phyloP scores from a whole-genome alignment of 2,888 invertebrate genomes.

The Criorhina ranunculi region DNA sequence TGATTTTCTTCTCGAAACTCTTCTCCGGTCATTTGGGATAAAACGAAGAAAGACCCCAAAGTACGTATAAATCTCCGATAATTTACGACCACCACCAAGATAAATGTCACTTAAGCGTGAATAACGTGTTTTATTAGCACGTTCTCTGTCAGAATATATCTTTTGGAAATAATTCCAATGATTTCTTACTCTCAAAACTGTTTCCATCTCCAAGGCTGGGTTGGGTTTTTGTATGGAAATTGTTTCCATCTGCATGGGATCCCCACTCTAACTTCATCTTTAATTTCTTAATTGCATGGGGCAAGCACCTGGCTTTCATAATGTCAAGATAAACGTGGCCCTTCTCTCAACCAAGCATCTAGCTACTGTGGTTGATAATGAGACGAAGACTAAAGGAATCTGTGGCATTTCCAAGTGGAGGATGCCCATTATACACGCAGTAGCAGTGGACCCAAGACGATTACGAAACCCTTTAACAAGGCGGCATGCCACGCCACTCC shows the following conservation, averaged over 20 bases:
- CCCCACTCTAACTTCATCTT: slow-evolving; percentile 11
- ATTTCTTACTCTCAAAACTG: slow-evolving; percentile 41
- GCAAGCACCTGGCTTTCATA: slow-evolving; percentile 23
- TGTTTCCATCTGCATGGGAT: background rate
- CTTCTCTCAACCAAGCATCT: background rate
- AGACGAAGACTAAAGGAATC: slow-evolving; percentile 18
- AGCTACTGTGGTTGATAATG: background rate
- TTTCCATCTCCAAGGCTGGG: slow-evolving; percentile 5
- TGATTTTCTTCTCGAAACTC: slow-evolving; percentile 35
- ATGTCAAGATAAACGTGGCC: slow-evolving; percentile 48
- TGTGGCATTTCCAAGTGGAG: slow-evolving; percentile 34
- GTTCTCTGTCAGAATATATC: slow-evolving; percentile 45
- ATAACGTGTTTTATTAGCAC: slow-evolving; percentile 70
- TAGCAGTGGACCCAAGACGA: slow-evolving; percentile 1
- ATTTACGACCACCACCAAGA: slow-evolving; percentile 61
- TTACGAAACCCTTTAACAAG: slow-evolving; percentile 56
- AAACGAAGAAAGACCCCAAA: slow-evolving; percentile 27
- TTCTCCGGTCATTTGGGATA: slow-evolving; percentile 26
- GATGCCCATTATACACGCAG: slow-evolving; percentile 17
- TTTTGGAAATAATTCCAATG: slow-evolving; percentile 41
- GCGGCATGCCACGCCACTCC: slow-evolving; percentile 29
- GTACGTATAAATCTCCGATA: slow-evolving; percentile 46
- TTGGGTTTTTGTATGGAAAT: background rate
- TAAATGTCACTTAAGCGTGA: slow-evolving; percentile 69
- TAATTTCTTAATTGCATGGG: slow-evolving; percentile 66